Evolutionary conservation across 1,140 invertebrate species (phyloP).

Genomic region (Sycobia sp.): DNA sequence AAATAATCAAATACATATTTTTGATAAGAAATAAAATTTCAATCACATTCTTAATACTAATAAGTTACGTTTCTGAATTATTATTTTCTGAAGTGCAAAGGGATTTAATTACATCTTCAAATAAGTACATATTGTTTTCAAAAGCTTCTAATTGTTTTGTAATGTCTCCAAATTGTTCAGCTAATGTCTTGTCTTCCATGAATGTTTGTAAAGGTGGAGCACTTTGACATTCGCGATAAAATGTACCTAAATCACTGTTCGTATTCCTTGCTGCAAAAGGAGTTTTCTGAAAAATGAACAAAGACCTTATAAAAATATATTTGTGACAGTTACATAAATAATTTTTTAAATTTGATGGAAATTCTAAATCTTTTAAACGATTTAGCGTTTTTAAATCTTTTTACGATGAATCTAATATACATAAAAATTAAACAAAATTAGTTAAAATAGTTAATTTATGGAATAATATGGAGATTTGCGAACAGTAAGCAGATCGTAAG

Average conservation of each 20-base stretch:
- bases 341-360: too few relatives aligned
- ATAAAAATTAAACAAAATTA: neutral
- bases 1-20: too few relatives aligned
- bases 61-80: slow-evolving; percentile 49
- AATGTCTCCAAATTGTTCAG: slow-evolving; percentile 71
- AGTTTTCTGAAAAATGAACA: slow-evolving; percentile 62
- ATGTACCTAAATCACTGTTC: slow-evolving; percentile 73
- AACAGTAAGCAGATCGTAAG: too few relatives aligned
- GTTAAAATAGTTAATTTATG: too few relatives aligned
- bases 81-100: slow-evolving; percentile 66
- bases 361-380: too few relatives aligned
- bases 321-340: too few relatives aligned
- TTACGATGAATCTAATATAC: neutral
- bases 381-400: too few relatives aligned
- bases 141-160: slow-evolving; percentile 75
- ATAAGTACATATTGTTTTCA: slow-evolving; percentile 75
- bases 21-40: too few relatives aligned
- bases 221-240: slow-evolving; percentile 79
- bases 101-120: slow-evolving; percentile 73
- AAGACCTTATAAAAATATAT: slow-evolving; percentile 13
- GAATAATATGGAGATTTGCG: too few relatives aligned
- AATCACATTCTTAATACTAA: neutral
- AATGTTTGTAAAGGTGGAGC: slow-evolving; percentile 74
- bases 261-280: slow-evolving; percentile 66
- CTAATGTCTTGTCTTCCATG: slow-evolving; percentile 65